These are phyloP conservation scores for Conus betulinus DNA, from an alignment of 1,140 invertebrate genomes.

Conservation along the genomic window DNA sequence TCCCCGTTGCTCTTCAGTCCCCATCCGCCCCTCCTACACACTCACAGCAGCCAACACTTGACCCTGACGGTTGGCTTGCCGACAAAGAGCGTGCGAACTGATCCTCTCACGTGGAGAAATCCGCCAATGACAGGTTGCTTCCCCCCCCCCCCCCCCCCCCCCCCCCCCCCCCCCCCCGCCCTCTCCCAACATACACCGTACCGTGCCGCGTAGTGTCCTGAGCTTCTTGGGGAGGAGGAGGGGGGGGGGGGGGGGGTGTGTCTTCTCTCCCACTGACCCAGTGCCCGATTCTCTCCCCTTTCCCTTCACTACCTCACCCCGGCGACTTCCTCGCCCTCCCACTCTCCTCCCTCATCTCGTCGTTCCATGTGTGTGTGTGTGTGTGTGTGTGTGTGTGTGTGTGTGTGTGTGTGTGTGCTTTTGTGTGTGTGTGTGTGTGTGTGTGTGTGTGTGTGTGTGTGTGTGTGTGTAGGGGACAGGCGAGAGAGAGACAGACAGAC, in stretches of 20 bases:
- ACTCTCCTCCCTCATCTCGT: neutral
- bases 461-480: no score
- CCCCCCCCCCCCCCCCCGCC: no score
- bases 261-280: no score
- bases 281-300: neutral
- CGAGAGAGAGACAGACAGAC: no score
- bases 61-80: no score
- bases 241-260: no score
- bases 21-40: neutral
- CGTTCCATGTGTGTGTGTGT: neutral
- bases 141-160: no score
- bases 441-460: neutral
- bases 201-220: neutral
- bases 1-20: neutral
- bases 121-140: neutral
- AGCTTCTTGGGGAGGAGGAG: neutral
- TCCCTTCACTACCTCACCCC: neutral
- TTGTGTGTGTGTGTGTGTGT: neutral
- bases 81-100: neutral
- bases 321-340: neutral
- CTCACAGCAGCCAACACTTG: neutral
- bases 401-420: no score
- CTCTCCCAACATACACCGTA: neutral
- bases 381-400: neutral
- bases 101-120: neutral